Evolutionary conservation across 2,797 vertebrate genomes (phyloP).

Genomic region (Sparus aurata): DNA sequence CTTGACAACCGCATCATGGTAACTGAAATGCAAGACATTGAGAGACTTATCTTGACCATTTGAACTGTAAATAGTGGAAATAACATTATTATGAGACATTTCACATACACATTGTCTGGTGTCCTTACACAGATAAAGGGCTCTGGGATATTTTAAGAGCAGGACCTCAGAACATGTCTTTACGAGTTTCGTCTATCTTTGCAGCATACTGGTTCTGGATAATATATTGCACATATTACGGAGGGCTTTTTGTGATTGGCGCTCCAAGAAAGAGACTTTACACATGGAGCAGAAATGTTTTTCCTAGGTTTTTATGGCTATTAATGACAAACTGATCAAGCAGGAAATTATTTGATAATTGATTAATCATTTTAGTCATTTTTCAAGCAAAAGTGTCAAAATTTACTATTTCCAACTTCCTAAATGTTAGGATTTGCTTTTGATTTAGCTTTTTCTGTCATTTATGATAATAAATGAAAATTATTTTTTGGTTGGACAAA

Average conservation of each 20-base stretch:
- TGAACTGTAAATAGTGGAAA: constrained; percentile 4
- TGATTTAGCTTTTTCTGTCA: too few species aligned
- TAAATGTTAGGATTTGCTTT: too few species aligned
- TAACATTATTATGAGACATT: background rate
- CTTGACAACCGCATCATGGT: background rate
- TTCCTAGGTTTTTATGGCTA: too few species aligned
- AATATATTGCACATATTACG: constrained; percentile 11
- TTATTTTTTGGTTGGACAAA: too few species aligned
- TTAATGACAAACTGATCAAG: too few species aligned
- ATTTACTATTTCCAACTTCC: too few species aligned
- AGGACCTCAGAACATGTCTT: background rate
- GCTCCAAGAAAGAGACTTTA: constrained; percentile 7
- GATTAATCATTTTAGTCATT: too few species aligned
- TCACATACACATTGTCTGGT: background rate
- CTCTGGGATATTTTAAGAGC: background rate
- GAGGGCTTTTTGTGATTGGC: constrained; percentile 27
- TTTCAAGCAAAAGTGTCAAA: too few species aligned
- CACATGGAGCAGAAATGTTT: background rate
- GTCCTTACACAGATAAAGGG: background rate
- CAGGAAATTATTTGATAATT: too few species aligned
- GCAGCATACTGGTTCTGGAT: background rate
- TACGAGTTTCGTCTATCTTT: background rate
- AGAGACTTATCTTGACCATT: background rate
- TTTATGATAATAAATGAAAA: too few species aligned
- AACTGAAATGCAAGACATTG: background rate